A percentile compares a stretch with the other conserved stretches of the same genome.
These are phyloP conservation scores for Neotragus moschatus DNA, from an alignment of 2,113 vertebrate species.

Conservation along the genomic window DNA sequence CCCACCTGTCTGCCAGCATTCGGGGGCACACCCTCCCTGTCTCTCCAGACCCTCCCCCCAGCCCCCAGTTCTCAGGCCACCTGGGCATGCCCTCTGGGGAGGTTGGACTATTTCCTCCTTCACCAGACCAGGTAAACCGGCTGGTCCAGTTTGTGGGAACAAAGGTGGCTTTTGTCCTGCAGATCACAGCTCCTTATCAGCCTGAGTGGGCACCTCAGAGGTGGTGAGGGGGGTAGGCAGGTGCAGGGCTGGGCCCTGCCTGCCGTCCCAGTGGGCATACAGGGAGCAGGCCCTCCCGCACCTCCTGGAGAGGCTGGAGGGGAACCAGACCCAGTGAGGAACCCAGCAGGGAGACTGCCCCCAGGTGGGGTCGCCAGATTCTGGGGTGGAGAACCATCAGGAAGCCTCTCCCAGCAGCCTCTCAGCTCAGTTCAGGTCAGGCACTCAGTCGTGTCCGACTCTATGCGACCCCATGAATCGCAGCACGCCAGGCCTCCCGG, in stretches of 20 bases:
- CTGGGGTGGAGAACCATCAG: background rate
- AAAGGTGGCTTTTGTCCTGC: conserved; percentile 58
- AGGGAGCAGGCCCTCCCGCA: background rate
- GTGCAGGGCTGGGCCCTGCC: rapidly evolving
- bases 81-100: background rate
- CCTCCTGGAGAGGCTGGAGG: background rate
- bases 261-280: background rate
- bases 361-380: background rate
- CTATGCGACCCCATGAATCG: rapidly evolving
- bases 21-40: background rate
- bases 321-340: rapidly evolving
- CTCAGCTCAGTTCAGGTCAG: too few relatives aligned
- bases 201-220: background rate
- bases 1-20: background rate
- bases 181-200: conserved; percentile 44
- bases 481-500: too few relatives aligned
- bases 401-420: background rate
- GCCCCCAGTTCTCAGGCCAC: background rate
- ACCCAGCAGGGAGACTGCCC: too few relatives aligned
- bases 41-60: background rate
- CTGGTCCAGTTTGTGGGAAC: conserved; percentile 68
- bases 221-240: background rate
- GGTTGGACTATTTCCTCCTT: conserved; percentile 40
- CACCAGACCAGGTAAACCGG: conserved; percentile 65
- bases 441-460: too few relatives aligned